phyloP scores from a whole-genome alignment of 1,140 invertebrate species.

The Cherax destructor region DNA sequence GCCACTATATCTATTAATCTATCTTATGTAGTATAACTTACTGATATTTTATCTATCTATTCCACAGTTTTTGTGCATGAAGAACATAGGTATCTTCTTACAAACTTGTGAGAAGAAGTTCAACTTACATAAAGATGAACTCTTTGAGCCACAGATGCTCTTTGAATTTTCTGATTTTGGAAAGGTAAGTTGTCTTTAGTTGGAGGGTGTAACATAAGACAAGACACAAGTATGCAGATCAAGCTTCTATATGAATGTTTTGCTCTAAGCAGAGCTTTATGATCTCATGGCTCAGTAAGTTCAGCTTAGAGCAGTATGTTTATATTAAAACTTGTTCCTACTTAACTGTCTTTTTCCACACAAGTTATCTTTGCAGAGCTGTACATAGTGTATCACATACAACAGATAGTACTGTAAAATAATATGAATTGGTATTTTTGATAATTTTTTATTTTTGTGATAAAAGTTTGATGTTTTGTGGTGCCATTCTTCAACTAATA shows the following conservation, averaged over 20 bases:
- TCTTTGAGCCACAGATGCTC: slow-evolving; percentile 94
- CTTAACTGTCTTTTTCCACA: too few species aligned
- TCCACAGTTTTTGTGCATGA: slow-evolving; percentile 92
- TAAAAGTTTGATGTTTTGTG: background rate
- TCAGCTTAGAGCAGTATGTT: background rate
- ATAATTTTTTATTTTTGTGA: background rate
- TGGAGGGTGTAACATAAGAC: background rate
- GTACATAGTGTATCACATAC: background rate
- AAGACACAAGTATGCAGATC: too few species aligned
- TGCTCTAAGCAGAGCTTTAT: background rate
- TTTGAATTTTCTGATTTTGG: slow-evolving; percentile 96
- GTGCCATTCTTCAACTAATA: background rate
- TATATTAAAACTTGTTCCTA: too few species aligned
- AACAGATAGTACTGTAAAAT: background rate
- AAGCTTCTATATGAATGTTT: too few species aligned
- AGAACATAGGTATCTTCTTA: slow-evolving; percentile 95
- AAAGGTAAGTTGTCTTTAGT: slow-evolving; percentile 84
- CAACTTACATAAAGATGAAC: slow-evolving; percentile 87
- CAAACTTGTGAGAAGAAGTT: slow-evolving; percentile 88
- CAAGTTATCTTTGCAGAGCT: too few species aligned
- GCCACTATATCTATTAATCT: too few species aligned
- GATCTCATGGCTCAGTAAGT: background rate
- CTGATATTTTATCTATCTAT: slow-evolving; percentile 35
- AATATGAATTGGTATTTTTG: background rate
- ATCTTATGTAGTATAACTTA: too few species aligned